Percentiles rank a stretch among this genome's conserved stretches.
phyloP scores from a whole-genome alignment of 2,888 invertebrate species.

The Geotrupes spiniger region DNA sequence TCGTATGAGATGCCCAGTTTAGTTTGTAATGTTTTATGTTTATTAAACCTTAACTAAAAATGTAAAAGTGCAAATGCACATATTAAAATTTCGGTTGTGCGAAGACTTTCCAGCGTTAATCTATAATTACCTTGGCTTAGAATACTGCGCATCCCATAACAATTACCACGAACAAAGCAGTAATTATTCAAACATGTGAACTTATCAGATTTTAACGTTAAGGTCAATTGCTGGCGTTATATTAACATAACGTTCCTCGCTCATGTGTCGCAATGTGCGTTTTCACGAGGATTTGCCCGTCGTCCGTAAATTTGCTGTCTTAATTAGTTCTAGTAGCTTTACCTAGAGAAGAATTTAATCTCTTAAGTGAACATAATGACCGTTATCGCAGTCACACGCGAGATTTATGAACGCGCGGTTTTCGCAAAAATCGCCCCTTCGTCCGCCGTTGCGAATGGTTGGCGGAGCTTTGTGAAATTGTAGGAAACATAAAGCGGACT shows the following conservation, averaged over 20 bases:
- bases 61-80: too few relatives aligned
- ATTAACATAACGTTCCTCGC: conserved; percentile 24
- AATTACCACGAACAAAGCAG: conserved; percentile 31
- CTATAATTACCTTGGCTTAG: conserved; percentile 30
- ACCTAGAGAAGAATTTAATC: neutral
- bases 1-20: neutral
- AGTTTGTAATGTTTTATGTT: too few relatives aligned
- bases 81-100: too few relatives aligned
- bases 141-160: conserved; percentile 29
- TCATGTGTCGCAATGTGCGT: conserved; percentile 19
- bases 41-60: too few relatives aligned
- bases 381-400: neutral
- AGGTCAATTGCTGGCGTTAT: conserved; percentile 25
- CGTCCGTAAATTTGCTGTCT: conserved; percentile 7
- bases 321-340: conserved; percentile 20
- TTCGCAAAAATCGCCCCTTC: neutral
- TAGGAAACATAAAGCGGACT: conserved; percentile 3
- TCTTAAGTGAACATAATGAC: neutral
- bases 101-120: too few relatives aligned
- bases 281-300: conserved; percentile 7
- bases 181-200: conserved; percentile 27
- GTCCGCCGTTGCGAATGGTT: neutral
- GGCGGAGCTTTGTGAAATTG: neutral
- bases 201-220: conserved; percentile 25
- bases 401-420: neutral